Evolutionary conservation across 2,113 vertebrate species (phyloP).

Genomic region (Apteryx mantelli): DNA sequence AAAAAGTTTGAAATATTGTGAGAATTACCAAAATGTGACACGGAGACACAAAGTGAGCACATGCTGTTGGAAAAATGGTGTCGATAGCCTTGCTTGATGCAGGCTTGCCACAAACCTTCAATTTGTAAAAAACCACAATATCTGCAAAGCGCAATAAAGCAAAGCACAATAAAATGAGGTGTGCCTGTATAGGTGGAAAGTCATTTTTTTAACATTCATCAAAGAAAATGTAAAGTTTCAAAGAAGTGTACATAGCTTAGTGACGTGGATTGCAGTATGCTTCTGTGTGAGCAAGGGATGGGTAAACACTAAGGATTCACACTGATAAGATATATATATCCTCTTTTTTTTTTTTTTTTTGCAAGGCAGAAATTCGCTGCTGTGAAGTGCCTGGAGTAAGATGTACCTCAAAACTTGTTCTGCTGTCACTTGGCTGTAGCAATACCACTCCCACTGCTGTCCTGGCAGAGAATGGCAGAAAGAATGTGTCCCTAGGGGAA

Average conservation of each 20-base stretch:
- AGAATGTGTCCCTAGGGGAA: neutral
- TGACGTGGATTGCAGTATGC: neutral
- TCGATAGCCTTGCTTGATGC: too few relatives aligned
- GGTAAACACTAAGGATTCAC: neutral
- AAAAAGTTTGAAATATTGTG: too few relatives aligned
- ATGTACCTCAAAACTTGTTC: neutral
- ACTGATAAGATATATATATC: neutral
- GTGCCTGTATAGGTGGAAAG: neutral
- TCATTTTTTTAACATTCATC: accelerated
- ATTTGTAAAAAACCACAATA: too few relatives aligned
- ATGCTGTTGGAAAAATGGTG: too few relatives aligned
- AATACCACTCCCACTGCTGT: neutral
- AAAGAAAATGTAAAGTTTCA: neutral
- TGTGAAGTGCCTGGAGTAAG: neutral
- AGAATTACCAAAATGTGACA: too few relatives aligned
- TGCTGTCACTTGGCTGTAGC: accelerated
- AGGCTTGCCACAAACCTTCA: too few relatives aligned
- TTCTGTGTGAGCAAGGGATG: neutral
- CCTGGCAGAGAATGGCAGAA: neutral
- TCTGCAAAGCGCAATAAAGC: too few relatives aligned
- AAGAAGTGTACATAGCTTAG: neutral
- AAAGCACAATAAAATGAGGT: too few relatives aligned
- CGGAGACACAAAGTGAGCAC: too few relatives aligned
- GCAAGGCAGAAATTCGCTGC: neutral
- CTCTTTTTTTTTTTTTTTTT: neutral